Evolutionary conservation across 2,113 vertebrate species (phyloP).

Genomic region (Labeo rohita): DNA sequence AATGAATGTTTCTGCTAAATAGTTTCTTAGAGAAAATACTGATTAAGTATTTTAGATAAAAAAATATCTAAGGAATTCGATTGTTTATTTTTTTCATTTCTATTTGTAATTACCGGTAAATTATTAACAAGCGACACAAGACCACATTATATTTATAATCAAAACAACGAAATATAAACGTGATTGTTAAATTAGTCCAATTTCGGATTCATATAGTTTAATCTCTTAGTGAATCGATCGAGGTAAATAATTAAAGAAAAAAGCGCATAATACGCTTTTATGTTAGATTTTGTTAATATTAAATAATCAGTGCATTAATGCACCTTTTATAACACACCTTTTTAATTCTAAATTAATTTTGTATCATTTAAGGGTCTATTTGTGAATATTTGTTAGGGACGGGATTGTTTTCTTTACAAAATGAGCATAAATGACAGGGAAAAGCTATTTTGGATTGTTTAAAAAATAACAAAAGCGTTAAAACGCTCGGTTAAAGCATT

Average conservation of each 20-base stretch:
- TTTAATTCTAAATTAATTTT: neutral
- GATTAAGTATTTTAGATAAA: neutral
- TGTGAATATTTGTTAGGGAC: neutral
- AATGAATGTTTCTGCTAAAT: neutral
- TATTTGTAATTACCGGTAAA: neutral
- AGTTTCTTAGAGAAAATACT: neutral
- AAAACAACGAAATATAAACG: neutral
- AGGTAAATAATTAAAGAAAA: neutral
- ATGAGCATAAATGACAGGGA: neutral
- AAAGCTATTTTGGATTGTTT: neutral
- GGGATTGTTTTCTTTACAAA: neutral
- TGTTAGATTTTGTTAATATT: neutral
- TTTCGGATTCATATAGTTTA: neutral
- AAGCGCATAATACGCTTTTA: neutral
- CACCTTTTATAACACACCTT: neutral
- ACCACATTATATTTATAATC: neutral
- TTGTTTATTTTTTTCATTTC: neutral
- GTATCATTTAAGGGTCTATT: no score
- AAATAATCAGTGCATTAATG: neutral
- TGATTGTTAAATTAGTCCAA: neutral
- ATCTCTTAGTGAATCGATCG: neutral
- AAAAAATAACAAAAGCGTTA: neutral
- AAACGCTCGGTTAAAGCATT: neutral
- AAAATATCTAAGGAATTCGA: neutral
- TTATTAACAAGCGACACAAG: neutral